Base-by-base conservation (phyloP, 1,140 invertebrate genomes). In the Helicorthomorpha holstii region DNA sequence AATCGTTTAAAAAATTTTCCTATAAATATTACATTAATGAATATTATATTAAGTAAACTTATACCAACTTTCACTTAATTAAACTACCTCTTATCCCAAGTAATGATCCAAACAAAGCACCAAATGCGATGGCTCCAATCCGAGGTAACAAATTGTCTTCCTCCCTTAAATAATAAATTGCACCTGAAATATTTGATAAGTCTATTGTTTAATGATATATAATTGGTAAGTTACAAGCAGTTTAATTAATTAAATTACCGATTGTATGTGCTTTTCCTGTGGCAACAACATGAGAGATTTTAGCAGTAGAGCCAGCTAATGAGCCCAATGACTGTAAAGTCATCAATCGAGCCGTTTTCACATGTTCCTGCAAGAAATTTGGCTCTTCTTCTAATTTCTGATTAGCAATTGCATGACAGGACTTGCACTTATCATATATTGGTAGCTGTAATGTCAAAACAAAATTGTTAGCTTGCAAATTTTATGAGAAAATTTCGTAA, bases 31-130 rank as follows among this genome's bases (percentile, higher is more conserved):
- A 27, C 51, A 16, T 29, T 53, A n/a, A 25, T 2, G 21, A 7
- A 52, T 43, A 34, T 21, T 14, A 16, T 34, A 22, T 21, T 19
- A 12, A 29, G 3, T 24, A 0, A 53, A 27, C 16, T 16, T n/a
- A 2, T 19, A 44, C 43, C 10, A 61, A 48, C 10, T 61, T 49
- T 38, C 60, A 56, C 21, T 61, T 56, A 46, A 7, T 7, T 4
- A 22, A 22, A 22, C 34, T 58, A 60, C 63, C 56, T 57, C 55
- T 59, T 24, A 60, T 61, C 14, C 60, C 64, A 27, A 60, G 54
- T 3, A 66, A 55, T 0, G 65, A 54, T 27, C 64, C 65, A n/a
- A 59, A 60, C 16, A 67, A 52, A 27, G 64, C 66, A 42, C 63
- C 60, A 1, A 62, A 54, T 4, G 63, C 62, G 34, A 67, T 65